Conservation (phyloP, 37 sponge, comb jelly and placozoan genomes). For the Ianthella basta region DNA sequence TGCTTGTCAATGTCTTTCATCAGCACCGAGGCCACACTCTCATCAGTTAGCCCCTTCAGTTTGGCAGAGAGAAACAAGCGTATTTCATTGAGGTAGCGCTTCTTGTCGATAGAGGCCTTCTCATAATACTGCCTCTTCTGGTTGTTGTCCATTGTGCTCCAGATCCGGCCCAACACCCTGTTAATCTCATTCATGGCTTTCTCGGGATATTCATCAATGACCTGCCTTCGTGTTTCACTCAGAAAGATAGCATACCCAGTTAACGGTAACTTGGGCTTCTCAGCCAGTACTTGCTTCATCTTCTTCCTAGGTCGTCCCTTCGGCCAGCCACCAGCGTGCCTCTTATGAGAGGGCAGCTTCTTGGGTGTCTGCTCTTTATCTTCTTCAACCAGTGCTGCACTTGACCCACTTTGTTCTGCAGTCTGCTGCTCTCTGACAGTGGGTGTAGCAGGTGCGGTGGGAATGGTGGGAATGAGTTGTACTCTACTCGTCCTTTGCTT, state of each 20-base stretch:
- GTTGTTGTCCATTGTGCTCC: constrained; percentile 14
- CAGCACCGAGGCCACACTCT: not conserved
- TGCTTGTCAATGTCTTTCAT: not conserved
- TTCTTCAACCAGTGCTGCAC: not conserved
- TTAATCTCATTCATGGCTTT: constrained; percentile 32
- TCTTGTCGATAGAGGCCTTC: constrained; percentile 24
- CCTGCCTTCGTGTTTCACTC: constrained; percentile 15
- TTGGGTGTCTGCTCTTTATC: not conserved
- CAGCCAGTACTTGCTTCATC: not conserved
- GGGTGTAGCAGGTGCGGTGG: not conserved
- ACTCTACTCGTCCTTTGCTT: not conserved
- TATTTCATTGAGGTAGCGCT: constrained; percentile 26
- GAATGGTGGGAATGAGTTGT: not conserved
- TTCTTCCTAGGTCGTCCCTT: constrained; percentile 1
- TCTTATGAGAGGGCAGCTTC: not conserved
- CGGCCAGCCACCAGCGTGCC: constrained; percentile 26
- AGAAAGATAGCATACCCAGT: constrained; percentile 28
- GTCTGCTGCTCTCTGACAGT: too few relatives aligned
- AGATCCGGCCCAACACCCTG: not conserved
- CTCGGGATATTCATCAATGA: constrained; percentile 13
- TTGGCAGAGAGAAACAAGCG: not conserved
- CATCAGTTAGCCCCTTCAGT: not conserved
- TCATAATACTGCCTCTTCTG: constrained; percentile 5
- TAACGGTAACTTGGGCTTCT: constrained; percentile 22
- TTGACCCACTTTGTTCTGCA: not conserved